Evolutionary conservation across 2,888 invertebrate species (phyloP).

Genomic region (Torymus texanus): DNA sequence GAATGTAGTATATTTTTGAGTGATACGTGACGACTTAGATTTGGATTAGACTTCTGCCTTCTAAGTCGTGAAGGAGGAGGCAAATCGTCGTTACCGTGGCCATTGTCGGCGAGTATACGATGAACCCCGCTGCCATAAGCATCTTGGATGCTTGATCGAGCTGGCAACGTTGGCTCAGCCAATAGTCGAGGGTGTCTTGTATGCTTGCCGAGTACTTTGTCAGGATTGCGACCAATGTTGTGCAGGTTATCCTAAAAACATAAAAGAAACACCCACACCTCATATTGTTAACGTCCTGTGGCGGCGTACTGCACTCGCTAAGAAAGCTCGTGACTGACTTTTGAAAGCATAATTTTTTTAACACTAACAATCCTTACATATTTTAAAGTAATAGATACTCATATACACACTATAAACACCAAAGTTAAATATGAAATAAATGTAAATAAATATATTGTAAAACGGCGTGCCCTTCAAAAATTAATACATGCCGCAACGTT

Average conservation of each 20-base stretch:
- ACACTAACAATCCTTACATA: too few relatives aligned
- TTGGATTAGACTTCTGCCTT: slow-evolving; percentile 72
- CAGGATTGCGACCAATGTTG: slow-evolving; percentile 88
- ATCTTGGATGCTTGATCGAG: slow-evolving; percentile 86
- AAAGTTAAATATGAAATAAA: too few relatives aligned
- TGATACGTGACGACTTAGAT: slow-evolving; percentile 75
- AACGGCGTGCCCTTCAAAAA: too few relatives aligned
- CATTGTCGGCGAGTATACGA: slow-evolving; percentile 72
- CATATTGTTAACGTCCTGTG: slow-evolving; percentile 42
- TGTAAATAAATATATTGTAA: too few relatives aligned
- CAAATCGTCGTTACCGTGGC: slow-evolving; percentile 70
- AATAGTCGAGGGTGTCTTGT: slow-evolving; percentile 76
- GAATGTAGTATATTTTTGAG: slow-evolving; percentile 76
- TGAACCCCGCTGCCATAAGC: slow-evolving; percentile 74
- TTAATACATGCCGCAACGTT: neutral
- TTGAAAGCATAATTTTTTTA: neutral
- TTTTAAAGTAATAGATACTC: too few relatives aligned
- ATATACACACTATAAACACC: too few relatives aligned
- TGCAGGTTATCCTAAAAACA: slow-evolving; percentile 83
- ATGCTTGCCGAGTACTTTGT: slow-evolving; percentile 80
- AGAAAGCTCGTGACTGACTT: slow-evolving; percentile 36
- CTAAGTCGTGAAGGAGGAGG: slow-evolving; percentile 64
- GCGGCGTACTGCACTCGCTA: slow-evolving; percentile 34
- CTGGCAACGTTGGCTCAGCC: slow-evolving; percentile 82
- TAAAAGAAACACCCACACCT: slow-evolving; percentile 47